Base-by-base conservation (phyloP, 2,888 invertebrate genomes). In the Polyommatus iphigenia region DNA sequence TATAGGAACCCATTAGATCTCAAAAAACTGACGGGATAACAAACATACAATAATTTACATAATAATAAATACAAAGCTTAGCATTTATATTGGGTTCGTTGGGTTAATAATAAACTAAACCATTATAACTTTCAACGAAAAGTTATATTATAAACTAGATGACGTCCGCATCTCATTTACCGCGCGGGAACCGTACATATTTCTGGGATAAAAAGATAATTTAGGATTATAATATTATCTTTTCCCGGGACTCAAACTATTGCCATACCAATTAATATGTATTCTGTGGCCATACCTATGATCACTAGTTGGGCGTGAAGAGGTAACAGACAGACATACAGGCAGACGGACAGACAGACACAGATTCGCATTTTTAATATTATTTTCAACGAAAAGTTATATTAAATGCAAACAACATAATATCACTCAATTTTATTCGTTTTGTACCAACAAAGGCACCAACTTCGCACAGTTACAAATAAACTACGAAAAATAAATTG, bases 401-500 rank as follows among this genome's bases (percentile, higher is more conserved):
- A 57, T 24, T 62, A 67, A 3, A 67, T 15, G 62, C 24, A 29
- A 24, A 10, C 4, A 67, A 13, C 15, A 67, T 29, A 67, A 67
- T 67, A 4, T 6, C 13, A 67, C 15, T 67, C 5, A 18, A 67
- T 67, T 6, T 32, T 67, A 29, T 67, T 67, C 13, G 10, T 29
- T 46, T 67, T 10, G 29, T 67, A 29, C 24, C 15, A 67, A 67
- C 67, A 67, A 67, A 29, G 67, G 15, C 29, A 15, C 67, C 29
- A 67, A 32, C 67, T 67, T 67, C 15, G 29, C 18, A 75, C 76
- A n/a, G 32, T 72, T n/a, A 41, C 72, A 20, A 72, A 72, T 72
- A 72, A 72, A 36, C 41, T 41, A 41, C 72, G 24, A 72, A 72
- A 41, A 72, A 72, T 72, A 72, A 72, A 72, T 67, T 67, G 29